Evolutionary conservation across 2,113 vertebrate species (phyloP), one percentile per base, ranked within the genome.

Genomic region (Aegotheles bennettii): DNA sequence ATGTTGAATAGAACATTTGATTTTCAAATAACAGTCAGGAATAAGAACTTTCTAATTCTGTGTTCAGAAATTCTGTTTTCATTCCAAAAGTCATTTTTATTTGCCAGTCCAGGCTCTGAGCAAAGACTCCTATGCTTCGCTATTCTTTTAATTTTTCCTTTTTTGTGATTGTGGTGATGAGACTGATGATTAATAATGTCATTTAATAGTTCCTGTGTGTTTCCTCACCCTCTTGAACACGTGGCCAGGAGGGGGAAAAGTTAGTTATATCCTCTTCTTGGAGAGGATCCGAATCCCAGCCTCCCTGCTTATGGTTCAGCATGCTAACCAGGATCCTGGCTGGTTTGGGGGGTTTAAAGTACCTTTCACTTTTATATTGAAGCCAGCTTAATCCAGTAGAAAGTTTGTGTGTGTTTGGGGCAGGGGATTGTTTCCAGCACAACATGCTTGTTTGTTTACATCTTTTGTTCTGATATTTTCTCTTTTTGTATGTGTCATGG

Each of bases 11-110:
- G 73, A 77, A 77, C 24, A 45, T 43, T 82, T 73, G 81, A 28
- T 93, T 89, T 91, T 77, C 64, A 84, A 77, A 65, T 74, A 87
- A 43, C 31, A 13, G 17, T 69, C 25, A n/a, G 68, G 10, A 91
- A 56, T 51, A 70, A 79, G 51, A 82, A 65, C 28, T 68, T 81
- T 20, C 29, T 64, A 45, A 69, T 69, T 75, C 28, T 80, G 21
- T 71, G 57, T 51, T 85, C 35, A n/a, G 25, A 53, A 89, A 45
- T 80, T 64, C 25, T 45, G 5, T 69, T 95, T 94, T 57, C 25
- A 45, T 70, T 70, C 45, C 64, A 24, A 75, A 77, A 69, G 2
- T 9, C 5, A 0, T 26, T 70, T 69, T 61, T 81, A 80, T 89
- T 61, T 61, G 21, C 51, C 23, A 53, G 36, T 35, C 51, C 48